Percentiles rank a stretch among this genome's conserved stretches.
Evolutionary conservation across 1,140 invertebrate genomes (phyloP).

Genomic region (Elymnias hypermnestra): DNA sequence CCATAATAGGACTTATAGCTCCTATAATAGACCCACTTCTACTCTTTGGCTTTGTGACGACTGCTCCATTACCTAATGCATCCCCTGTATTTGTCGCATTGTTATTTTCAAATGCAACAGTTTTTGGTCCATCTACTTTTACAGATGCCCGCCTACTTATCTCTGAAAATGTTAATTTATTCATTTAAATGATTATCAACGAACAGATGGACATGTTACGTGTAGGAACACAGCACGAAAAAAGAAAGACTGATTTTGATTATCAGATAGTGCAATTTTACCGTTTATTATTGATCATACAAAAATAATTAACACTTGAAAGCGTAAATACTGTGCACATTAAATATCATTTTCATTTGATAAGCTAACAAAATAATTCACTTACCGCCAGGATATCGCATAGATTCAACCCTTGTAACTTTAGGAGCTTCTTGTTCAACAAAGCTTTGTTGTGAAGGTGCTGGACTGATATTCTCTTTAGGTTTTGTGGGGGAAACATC

Average conservation of each 20-base stretch:
- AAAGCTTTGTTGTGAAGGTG: constrained; percentile 63
- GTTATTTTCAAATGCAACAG: constrained; percentile 55
- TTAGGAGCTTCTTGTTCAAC: constrained; percentile 36
- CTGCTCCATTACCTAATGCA: constrained; percentile 40
- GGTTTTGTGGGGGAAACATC: constrained; percentile 74
- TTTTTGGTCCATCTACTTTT: constrained; percentile 45
- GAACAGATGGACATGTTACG: no score
- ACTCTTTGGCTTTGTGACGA: constrained; percentile 60
- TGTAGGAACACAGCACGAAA: neutral
- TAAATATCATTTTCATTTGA: no score
- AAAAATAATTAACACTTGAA: no score
- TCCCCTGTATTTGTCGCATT: constrained; percentile 38
- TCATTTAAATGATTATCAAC: no score
- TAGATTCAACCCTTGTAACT: constrained; percentile 44
- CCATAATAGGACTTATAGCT: constrained; percentile 73
- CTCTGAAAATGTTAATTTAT: constrained; percentile 32
- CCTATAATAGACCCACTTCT: constrained; percentile 72
- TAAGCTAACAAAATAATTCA: no score
- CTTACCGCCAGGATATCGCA: constrained; percentile 44
- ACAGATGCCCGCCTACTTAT: constrained; percentile 56
- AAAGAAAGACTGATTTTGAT: no score
- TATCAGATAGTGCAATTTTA: no score
- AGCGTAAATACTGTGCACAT: neutral
- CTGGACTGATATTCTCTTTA: constrained; percentile 71
- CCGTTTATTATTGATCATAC: no score